Percentiles rank a stretch among this genome's conserved stretches.
These are phyloP conservation scores for Cyclura pinguis DNA, from an alignment of 2,797 vertebrate species.

Conservation along the genomic window DNA sequence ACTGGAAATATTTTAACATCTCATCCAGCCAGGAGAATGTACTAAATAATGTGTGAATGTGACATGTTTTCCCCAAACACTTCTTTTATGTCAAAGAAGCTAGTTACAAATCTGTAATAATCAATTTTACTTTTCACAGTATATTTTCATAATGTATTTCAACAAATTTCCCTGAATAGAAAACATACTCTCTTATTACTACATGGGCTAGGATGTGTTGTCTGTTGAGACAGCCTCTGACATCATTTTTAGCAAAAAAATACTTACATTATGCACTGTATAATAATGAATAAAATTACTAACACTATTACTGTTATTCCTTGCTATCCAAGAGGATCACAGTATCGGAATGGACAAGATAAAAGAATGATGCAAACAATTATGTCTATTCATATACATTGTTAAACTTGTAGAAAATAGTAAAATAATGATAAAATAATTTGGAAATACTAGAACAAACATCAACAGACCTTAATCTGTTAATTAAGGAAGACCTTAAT, in stretches of 20 bases:
- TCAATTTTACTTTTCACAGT: slow-evolving; percentile 11
- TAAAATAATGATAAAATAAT: too few relatives aligned
- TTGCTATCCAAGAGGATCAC: not conserved
- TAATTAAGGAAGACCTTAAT: too few relatives aligned
- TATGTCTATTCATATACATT: too few relatives aligned
- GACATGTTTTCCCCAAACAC: not conserved
- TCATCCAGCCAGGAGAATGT: slow-evolving; percentile 38
- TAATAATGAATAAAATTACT: not conserved
- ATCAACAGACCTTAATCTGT: too few relatives aligned
- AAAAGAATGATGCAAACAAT: not conserved
- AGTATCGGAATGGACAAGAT: not conserved
- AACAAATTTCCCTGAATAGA: not conserved
- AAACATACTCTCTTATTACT: not conserved
- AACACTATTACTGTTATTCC: not conserved
- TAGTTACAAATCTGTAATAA: slow-evolving; percentile 15
- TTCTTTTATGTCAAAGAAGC: slow-evolving; percentile 10
- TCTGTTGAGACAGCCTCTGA: not conserved
- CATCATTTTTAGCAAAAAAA: not conserved
- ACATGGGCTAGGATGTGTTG: not conserved
- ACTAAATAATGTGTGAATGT: not conserved
- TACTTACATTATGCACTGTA: not conserved
- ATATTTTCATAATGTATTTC: slow-evolving; percentile 28
- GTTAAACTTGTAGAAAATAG: too few relatives aligned
- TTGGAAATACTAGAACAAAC: too few relatives aligned
- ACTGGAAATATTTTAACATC: slow-evolving; percentile 23